These are phyloP conservation scores for Megaustenia siamemsis DNA, from an alignment of 2,888 invertebrate species.

Conservation along the genomic window DNA sequence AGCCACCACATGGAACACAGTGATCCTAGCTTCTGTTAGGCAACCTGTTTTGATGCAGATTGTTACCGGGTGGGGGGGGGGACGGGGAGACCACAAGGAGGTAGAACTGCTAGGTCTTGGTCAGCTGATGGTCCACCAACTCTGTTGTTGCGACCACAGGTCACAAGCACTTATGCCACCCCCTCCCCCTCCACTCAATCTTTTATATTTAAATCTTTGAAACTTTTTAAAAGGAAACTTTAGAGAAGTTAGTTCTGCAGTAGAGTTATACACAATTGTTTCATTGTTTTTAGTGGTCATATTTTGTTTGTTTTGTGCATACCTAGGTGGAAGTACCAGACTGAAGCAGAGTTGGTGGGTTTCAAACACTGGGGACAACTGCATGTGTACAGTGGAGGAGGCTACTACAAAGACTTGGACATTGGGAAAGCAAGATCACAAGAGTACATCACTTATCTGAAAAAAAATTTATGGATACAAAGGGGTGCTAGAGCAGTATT, in stretches of 20 bases:
- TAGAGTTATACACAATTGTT: neutral
- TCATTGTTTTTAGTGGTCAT: neutral
- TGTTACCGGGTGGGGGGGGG: too few species aligned
- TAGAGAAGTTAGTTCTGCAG: neutral
- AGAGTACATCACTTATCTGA: conserved; percentile 81
- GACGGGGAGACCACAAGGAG: too few species aligned
- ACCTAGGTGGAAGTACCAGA: conserved; percentile 72
- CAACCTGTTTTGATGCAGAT: too few species aligned
- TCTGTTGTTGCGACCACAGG: too few species aligned
- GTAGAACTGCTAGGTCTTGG: too few species aligned
- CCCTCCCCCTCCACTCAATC: too few species aligned
- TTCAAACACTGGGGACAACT: conserved; percentile 67
- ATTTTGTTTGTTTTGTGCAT: neutral
- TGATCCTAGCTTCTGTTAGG: too few species aligned
- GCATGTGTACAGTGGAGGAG: conserved; percentile 76
- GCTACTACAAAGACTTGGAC: conserved; percentile 81
- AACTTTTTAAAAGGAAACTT: neutral
- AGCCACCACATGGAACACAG: too few species aligned
- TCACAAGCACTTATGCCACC: too few species aligned
- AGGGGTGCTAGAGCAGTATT: conserved; percentile 85
- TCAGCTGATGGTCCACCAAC: too few species aligned
- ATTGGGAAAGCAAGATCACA: conserved; percentile 78
- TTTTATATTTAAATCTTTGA: too few species aligned
- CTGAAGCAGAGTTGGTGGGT: conserved; percentile 65
- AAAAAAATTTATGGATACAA: conserved; percentile 84